Conservation (phyloP, 2,113 vertebrate genomes). For the Circaetus cinerascens region DNA sequence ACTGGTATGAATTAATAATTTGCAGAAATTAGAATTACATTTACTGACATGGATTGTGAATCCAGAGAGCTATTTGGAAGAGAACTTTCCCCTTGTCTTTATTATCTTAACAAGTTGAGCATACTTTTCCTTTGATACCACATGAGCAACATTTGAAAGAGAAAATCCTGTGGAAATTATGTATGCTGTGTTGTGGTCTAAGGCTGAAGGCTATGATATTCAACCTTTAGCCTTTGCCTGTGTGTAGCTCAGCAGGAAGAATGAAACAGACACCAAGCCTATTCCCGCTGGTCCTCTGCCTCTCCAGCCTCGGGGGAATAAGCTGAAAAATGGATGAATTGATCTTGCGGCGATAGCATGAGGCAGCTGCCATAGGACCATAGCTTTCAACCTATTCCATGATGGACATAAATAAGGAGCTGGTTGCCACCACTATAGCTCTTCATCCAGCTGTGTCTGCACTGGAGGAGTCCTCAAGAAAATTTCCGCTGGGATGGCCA, state of each 20-base stretch:
- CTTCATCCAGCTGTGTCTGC: neutral
- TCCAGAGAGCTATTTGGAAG: neutral
- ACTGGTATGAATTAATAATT: neutral
- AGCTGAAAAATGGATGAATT: neutral
- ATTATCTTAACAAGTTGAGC: neutral
- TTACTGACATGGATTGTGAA: neutral
- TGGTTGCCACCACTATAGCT: neutral
- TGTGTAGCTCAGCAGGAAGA: neutral
- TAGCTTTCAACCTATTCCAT: neutral
- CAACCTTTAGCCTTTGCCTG: neutral
- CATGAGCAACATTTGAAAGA: neutral
- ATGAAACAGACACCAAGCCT: neutral
- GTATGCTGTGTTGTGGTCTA: neutral
- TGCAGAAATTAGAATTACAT: neutral
- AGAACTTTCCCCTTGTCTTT: neutral
- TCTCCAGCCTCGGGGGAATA: neutral
- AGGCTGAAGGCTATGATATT: neutral
- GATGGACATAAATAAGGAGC: neutral
- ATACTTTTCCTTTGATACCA: neutral
- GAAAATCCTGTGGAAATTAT: neutral
- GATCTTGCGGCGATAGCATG: neutral
- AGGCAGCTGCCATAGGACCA: neutral
- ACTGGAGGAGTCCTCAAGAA: neutral
- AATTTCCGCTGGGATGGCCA: neutral
- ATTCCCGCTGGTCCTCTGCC: neutral